phyloP scores from a whole-genome alignment of 1,140 invertebrate genomes.

The Nixonia krombeini region DNA sequence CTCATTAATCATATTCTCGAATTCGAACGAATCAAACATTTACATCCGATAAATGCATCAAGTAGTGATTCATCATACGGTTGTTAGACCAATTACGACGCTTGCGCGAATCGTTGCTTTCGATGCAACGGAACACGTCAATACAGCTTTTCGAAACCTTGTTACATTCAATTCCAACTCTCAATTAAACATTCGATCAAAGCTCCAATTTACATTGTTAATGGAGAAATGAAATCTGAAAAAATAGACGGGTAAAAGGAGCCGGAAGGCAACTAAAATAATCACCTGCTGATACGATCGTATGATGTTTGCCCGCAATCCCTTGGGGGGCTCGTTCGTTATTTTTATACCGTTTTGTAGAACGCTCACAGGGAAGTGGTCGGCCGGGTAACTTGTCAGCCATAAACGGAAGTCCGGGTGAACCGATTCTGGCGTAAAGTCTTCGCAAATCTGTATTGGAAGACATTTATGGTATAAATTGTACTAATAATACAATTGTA shows the following conservation, averaged over 20 bases:
- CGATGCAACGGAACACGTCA: constrained; percentile 34
- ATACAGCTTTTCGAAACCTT: constrained; percentile 41
- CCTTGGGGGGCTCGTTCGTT: constrained; percentile 94
- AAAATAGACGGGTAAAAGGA: constrained; percentile 6
- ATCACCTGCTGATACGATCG: constrained; percentile 79
- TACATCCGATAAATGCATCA: background rate
- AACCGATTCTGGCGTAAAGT: constrained; percentile 80
- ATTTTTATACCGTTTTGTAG: constrained; percentile 96
- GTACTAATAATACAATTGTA: too few relatives aligned
- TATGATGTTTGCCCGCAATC: constrained; percentile 80
- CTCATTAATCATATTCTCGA: too few relatives aligned
- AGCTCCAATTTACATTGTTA: constrained; percentile 40
- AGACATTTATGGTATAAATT: background rate
- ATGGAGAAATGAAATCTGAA: constrained; percentile 40
- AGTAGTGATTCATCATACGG: background rate
- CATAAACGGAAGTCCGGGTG: constrained; percentile 92
- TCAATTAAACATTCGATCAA: constrained; percentile 41
- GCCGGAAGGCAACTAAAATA: background rate
- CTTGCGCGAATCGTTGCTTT: constrained; percentile 34
- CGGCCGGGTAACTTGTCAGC: constrained; percentile 93
- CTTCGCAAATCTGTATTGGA: constrained; percentile 80
- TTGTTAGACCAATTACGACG: constrained; percentile 5
- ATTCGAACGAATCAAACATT: background rate
- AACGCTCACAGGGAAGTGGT: constrained; percentile 92
- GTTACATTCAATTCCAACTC: constrained; percentile 47